A percentile compares a stretch with the other conserved stretches of the same genome.
Evolutionary conservation across 2,797 vertebrate species (phyloP).

Genomic region (Myotis daubentonii): DNA sequence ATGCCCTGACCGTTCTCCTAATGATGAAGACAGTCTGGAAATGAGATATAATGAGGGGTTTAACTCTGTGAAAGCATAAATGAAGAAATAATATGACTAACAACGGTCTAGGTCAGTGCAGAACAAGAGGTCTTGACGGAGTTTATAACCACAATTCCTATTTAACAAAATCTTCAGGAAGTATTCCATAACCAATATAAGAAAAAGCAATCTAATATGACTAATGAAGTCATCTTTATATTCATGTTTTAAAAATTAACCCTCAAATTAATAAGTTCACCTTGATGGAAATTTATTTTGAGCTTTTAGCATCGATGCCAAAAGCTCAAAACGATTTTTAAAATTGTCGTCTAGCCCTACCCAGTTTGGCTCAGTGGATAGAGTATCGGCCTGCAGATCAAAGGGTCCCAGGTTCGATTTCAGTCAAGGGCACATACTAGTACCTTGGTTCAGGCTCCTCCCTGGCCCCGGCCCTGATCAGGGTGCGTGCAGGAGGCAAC

Average conservation of each 20-base stretch:
- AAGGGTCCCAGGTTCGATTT: too few species aligned
- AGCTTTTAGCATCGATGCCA: neutral
- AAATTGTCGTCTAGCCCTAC: neutral
- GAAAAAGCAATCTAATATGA: neutral
- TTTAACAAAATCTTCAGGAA: neutral
- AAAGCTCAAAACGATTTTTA: conserved; percentile 7
- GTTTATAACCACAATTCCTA: neutral
- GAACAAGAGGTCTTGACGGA: neutral
- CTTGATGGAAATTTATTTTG: neutral
- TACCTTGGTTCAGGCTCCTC: too few species aligned
- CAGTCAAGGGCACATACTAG: too few species aligned
- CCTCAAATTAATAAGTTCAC: conserved; percentile 28
- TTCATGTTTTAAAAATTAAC: conserved; percentile 9
- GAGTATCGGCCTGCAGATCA: too few species aligned
- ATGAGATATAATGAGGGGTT: neutral
- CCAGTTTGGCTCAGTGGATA: too few species aligned
- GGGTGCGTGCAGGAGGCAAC: too few species aligned
- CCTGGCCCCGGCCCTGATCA: too few species aligned
- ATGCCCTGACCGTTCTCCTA: neutral
- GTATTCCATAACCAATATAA: neutral
- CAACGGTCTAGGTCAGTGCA: neutral
- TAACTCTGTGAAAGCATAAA: neutral
- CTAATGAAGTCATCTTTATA: neutral
- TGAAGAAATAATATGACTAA: neutral
- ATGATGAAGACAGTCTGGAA: neutral